Base-by-base conservation (phyloP, 2,888 invertebrate species). In the Anoplius nigerrimus region DNA sequence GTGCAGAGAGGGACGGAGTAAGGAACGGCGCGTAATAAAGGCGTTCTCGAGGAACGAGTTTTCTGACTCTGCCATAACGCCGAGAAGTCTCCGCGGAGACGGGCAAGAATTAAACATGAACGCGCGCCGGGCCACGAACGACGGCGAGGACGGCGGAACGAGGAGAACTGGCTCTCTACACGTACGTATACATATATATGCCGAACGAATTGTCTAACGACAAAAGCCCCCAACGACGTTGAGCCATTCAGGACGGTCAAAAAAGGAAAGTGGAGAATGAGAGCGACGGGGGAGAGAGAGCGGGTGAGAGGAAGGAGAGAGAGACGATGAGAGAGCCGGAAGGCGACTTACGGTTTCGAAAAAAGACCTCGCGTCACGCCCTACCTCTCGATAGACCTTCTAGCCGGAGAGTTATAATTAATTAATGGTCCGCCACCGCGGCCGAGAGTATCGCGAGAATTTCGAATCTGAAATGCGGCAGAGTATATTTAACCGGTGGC, bases 1-100 rank as follows among this genome's bases (percentile, higher is more conserved):
- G 34, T 63, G 63, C 63, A 21, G 55, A 56, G 46, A 20, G 61
- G 60, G 34, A 46, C 52, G 27, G 21, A 42, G 57, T 52, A 61
- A 24, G 46, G 16, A 18, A 52, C 15, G 22, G 56, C 22, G 56
- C 64, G 69, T 64, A 61, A 69, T 45, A 61, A 56, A 43, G 53
- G 20, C 54, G 69, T 56, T 64, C 34, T 18, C 61, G 60, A 42
- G 61, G 13, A 62, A 69, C 65, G 56, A 58, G 69, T 65, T 59
- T 54, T 58, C 20, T 20, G 24, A 48, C 43, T 18, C 18, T 16
- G 48, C 48, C 16, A 16, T 20, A 48, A 48, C 48, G 48, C 16
- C 15, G 48, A 8, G 48, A 13, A 58, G 18, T 55, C 55, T 55
- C 43, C 11, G 48, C 45, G 24, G 24, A 24, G n/a, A n/a, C 53